Conservation (phyloP, 2,797 vertebrate species). For the Esox masquinongy region DNA sequence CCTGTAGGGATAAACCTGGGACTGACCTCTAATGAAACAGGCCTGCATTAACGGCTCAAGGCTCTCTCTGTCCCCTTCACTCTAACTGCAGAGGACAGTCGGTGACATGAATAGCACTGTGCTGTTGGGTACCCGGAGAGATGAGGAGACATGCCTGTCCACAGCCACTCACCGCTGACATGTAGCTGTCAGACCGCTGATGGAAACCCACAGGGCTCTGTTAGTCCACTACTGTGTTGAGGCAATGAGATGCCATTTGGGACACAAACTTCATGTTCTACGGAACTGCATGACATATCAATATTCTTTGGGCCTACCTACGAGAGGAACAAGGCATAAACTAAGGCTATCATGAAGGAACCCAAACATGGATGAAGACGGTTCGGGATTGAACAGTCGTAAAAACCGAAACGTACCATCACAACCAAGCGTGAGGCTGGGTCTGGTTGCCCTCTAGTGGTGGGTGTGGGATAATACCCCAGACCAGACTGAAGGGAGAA, state of each 20-base stretch:
- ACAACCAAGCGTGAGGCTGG: constrained; percentile 18
- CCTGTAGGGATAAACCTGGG: constrained; percentile 8
- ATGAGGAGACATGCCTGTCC: constrained; percentile 17
- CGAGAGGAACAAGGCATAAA: not conserved
- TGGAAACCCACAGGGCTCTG: not conserved
- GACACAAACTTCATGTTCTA: constrained; percentile 23
- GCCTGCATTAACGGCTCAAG: constrained; percentile 26
- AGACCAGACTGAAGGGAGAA: not conserved
- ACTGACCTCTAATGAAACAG: not conserved
- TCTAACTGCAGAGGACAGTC: constrained; percentile 9
- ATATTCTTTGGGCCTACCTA: not conserved
- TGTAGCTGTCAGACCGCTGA: constrained; percentile 30
- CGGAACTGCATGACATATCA: not conserved
- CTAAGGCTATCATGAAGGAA: not conserved
- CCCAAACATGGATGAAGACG: not conserved
- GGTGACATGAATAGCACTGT: constrained; percentile 31
- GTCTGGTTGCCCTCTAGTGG: constrained; percentile 72
- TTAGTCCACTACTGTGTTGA: not conserved
- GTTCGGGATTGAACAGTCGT: not conserved
- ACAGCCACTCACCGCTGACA: constrained; percentile 13
- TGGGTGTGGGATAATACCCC: constrained; percentile 22
- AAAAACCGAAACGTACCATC: not conserved
- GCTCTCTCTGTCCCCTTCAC: constrained; percentile 21
- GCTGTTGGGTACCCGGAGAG: not conserved
- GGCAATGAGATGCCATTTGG: not conserved